Percentiles rank a stretch among this genome's conserved stretches.
phyloP scores from a whole-genome alignment of 2,113 vertebrate species.

The Triplophysa rosa region DNA sequence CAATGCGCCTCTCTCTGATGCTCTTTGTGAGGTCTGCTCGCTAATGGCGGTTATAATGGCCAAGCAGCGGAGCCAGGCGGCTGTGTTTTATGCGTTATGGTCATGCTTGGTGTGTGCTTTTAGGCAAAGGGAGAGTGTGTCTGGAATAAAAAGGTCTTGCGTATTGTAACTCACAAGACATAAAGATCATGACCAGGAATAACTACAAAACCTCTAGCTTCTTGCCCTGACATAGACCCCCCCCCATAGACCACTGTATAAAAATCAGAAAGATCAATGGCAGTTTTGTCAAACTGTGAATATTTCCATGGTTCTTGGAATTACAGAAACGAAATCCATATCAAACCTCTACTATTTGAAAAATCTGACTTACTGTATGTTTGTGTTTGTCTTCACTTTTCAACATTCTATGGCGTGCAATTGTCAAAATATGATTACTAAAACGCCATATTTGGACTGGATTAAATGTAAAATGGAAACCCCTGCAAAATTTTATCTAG shows the following conservation, averaged over 20 bases:
- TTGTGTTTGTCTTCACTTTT: conserved; percentile 7
- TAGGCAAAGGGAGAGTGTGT: conserved; percentile 67
- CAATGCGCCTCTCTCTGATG: conserved; percentile 38
- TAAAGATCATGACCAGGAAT: conserved; percentile 74
- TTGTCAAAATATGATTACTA: conserved; percentile 13
- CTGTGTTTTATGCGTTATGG: conserved; percentile 66
- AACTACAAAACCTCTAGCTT: conserved; percentile 59
- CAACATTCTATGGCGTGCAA: background rate
- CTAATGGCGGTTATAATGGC: conserved; percentile 53
- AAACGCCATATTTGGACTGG: background rate
- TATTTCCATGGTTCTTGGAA: background rate
- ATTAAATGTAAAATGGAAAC: conserved; percentile 15
- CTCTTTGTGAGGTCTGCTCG: conserved; percentile 45
- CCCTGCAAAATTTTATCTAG: background rate
- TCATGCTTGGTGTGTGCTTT: conserved; percentile 66
- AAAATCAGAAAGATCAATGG: background rate
- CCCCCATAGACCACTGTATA: conserved; percentile 11
- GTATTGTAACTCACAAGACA: conserved; percentile 50
- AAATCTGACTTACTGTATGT: background rate
- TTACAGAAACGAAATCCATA: background rate
- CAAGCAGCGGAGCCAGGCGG: conserved; percentile 40
- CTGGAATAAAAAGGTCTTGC: conserved; percentile 67
- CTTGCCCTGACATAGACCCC: background rate
- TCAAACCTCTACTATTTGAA: background rate
- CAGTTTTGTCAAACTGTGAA: background rate